A percentile compares a stretch with the other conserved stretches of the same genome.
Conservation (phyloP, 2,797 vertebrate genomes). For the Acanthurus tractus region DNA sequence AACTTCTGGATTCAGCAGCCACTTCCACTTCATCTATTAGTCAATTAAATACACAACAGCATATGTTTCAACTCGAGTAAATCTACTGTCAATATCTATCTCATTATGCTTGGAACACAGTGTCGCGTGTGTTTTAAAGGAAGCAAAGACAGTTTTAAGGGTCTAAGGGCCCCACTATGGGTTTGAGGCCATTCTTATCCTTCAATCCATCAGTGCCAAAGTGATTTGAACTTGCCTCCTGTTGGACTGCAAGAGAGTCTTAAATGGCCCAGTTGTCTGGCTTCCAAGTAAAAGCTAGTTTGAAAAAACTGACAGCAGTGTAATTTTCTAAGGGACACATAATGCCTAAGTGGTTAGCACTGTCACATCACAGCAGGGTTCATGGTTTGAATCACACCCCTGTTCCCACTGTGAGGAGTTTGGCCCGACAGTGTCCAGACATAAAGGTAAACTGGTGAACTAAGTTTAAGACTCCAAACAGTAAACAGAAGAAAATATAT, state of each 20-base stretch:
- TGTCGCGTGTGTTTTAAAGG: background rate
- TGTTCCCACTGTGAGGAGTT: background rate
- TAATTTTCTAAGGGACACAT: background rate
- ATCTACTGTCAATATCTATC: no score
- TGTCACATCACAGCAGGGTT: slow-evolving; percentile 1
- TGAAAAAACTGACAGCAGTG: background rate
- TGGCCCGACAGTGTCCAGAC: background rate
- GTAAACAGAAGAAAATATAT: background rate
- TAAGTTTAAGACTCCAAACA: background rate
- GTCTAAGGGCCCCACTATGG: background rate
- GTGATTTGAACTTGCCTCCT: background rate
- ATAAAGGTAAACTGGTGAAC: background rate
- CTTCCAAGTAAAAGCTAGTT: background rate
- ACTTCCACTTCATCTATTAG: background rate
- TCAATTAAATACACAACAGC: no score
- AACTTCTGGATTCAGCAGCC: background rate
- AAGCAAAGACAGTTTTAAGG: background rate
- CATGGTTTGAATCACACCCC: background rate
- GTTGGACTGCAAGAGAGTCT: background rate
- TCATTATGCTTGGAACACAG: background rate
- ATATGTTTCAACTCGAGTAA: no score
- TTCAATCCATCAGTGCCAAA: background rate
- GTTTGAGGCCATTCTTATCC: background rate
- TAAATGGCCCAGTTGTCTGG: background rate
- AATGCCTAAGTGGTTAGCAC: background rate